Percentiles rank a stretch among this genome's conserved stretches.
These are phyloP conservation scores for Microtus richardsoni DNA, from an alignment of 2,113 vertebrate genomes.

Conservation along the genomic window DNA sequence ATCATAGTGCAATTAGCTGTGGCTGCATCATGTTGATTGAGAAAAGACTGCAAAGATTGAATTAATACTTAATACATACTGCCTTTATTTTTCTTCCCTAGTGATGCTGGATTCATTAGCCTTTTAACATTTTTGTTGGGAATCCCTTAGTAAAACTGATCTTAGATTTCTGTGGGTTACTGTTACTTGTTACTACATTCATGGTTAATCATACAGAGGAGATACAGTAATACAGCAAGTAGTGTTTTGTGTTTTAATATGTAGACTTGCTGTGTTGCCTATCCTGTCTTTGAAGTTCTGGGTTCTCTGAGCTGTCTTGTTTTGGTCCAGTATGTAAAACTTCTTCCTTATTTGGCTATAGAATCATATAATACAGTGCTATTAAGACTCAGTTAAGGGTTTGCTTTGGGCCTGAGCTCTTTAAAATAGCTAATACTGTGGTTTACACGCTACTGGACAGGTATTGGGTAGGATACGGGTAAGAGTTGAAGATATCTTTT, in stretches of 20 bases:
- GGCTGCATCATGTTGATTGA: neutral
- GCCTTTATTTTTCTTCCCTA: neutral
- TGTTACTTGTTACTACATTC: slow-evolving; percentile 54
- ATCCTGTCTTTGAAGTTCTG: neutral
- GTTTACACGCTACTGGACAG: neutral
- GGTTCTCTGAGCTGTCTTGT: neutral
- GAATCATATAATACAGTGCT: slow-evolving; percentile 2
- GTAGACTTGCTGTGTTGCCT: neutral
- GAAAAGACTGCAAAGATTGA: neutral
- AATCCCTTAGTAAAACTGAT: slow-evolving; percentile 4
- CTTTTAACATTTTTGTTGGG: neutral
- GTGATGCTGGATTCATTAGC: neutral
- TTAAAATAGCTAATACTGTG: neutral
- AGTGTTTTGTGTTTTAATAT: neutral
- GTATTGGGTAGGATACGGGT: neutral
- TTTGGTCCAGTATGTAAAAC: slow-evolving; percentile 24
- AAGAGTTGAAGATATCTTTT: neutral
- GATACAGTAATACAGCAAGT: neutral
- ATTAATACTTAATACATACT: neutral
- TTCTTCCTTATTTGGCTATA: slow-evolving; percentile 33
- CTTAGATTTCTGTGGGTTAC: neutral
- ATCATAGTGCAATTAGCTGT: neutral
- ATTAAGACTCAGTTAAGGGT: neutral
- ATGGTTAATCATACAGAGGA: neutral
- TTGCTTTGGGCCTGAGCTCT: slow-evolving; percentile 12